A percentile compares a stretch with the other conserved stretches of the same genome.
These are phyloP conservation scores for Diadema setosum DNA, from an alignment of 35 echinoderm and acorn worm species.

Conservation along the genomic window DNA sequence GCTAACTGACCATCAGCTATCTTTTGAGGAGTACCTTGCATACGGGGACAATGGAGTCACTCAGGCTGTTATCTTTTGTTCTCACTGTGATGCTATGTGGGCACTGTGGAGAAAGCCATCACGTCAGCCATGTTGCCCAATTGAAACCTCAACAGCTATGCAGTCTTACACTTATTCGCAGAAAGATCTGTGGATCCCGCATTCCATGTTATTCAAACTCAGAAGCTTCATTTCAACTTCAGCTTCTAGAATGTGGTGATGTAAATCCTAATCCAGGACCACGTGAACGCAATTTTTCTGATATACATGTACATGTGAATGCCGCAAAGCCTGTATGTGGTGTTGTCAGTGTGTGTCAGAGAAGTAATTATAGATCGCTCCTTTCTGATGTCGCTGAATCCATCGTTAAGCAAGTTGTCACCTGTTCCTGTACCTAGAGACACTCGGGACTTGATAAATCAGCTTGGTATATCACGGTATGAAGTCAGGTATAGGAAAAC, in stretches of 20 bases:
- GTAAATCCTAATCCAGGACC: background rate
- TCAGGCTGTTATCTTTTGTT: background rate
- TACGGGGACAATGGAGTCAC: background rate
- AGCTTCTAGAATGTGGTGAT: background rate
- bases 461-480: background rate
- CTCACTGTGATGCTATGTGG: background rate
- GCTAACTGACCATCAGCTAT: background rate
- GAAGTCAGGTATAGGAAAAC: background rate
- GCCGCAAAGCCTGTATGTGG: background rate
- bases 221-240: background rate
- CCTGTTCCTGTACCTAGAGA: no score
- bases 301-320: no score
- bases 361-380: background rate
- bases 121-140: background rate
- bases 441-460: no score
- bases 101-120: background rate
- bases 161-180: background rate
- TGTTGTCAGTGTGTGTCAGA: background rate
- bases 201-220: background rate
- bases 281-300: background rate
- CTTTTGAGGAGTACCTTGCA: background rate
- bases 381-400: background rate
- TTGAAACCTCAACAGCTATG: background rate
- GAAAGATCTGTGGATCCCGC: background rate
- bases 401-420: no score